Base-by-base conservation (phyloP, 2,888 invertebrate species). In the Agrochola macilenta region DNA sequence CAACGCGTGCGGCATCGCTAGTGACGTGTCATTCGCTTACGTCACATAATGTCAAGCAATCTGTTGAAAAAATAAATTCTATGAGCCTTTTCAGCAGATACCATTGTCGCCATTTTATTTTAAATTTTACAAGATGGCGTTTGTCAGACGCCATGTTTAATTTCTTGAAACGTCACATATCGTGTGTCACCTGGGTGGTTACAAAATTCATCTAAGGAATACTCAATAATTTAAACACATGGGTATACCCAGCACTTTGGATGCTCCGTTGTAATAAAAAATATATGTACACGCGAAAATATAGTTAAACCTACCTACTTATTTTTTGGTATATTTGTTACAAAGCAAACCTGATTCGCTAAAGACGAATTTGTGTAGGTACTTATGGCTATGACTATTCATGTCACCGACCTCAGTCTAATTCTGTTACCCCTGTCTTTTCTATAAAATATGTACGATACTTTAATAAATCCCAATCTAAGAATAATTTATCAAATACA, bases 1-100 rank as follows among this genome's bases (percentile, higher is more conserved):
- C 30, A 95, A 95, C 83, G 95, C 95, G 0, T 95, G 95, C 65
- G 95, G 95, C 5, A 93, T 95, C 14, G 89, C 93, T 1, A 87
- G 43, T 2, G 94, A 94, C 26, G 91, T 93, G 0, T 90, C 93
- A 0, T 81, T 80, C 26, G 64, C 80, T 52, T 72, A 60, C 46
- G 81, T 87, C 9, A 0, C 1, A 7, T 74, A 58, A 54, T 57
- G 1, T 39, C 1, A 0, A 5, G 3, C 14, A n/a, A 14, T 26
- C 5, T 30, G 2, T 9, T 14, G 11, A 2, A 26, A 46, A 64
- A 70, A 54, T 65, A 17, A 78, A 57, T 23, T 39, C 5, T n/a
- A 11, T 35, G 11, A 61, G n/a, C 5, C 4, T 7, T 43, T 43
- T 73, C 5, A 14, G 9, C 1, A 60, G 20, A 43, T 30, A n/a